These are phyloP conservation scores for Trichopoda pennipes DNA, from an alignment of 2,888 invertebrate genomes.

Conservation along the genomic window DNA sequence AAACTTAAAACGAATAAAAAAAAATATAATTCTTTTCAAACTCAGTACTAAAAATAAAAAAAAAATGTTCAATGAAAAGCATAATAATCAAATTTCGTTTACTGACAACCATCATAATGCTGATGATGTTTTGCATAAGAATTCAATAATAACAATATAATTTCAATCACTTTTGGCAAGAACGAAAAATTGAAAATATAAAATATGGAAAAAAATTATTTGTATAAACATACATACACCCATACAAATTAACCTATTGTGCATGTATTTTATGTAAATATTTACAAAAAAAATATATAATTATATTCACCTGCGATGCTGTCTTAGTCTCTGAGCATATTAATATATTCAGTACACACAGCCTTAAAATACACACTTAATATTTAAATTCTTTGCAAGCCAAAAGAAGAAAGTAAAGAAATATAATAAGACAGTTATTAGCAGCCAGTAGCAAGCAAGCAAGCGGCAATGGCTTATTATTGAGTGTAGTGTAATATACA, in stretches of 20 bases:
- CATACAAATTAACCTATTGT: constrained; percentile 26
- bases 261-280: constrained; percentile 53
- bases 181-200: constrained; percentile 13
- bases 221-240: neutral
- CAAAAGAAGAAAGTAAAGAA: neutral
- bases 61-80: neutral
- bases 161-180: constrained; percentile 43
- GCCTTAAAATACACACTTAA: constrained; percentile 31
- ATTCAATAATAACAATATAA: constrained; percentile 58
- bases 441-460: neutral
- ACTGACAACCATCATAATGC: neutral
- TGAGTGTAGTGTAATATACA: too few species aligned
- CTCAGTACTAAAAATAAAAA: neutral
- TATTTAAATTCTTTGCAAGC: constrained; percentile 8
- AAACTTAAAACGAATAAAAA: neutral
- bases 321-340: neutral
- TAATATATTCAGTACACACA: neutral
- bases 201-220: constrained; percentile 4
- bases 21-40: neutral
- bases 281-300: constrained; percentile 11
- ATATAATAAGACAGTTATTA: neutral
- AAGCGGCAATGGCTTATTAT: too few species aligned
- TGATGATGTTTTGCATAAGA: constrained; percentile 37
- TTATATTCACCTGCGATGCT: neutral
- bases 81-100: neutral